Evolutionary conservation across 2,113 vertebrate genomes (phyloP), one percentile per base, ranked within the genome.

Genomic region (Clinocottus analis): DNA sequence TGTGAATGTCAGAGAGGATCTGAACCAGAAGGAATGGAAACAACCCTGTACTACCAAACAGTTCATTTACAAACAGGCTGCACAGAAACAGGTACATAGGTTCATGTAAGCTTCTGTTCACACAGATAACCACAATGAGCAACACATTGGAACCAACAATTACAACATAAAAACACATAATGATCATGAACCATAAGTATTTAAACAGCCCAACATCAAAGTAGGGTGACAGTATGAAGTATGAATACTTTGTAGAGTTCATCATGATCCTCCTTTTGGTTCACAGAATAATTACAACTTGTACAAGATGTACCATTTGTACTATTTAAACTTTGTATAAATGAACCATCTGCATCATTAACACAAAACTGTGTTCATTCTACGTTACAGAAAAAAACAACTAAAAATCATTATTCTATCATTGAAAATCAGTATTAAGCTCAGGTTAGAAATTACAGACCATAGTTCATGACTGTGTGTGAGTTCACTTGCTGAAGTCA

Each of bases 41-140:
- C 69, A 89, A 12, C 3, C n/a, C 75, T n/a, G 74, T 45, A 8
- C 81, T 82, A 2, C 84, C 87, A 23, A 43, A 73, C 56, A 89
- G 77, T 4, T 80, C 85, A 43, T 84, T 87, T 0, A 43, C 79
- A 89, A 0, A 86, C 37, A 86, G 75, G 77, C 79, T 90, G 77
- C 87, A 85, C 11, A 39, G 13, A 92, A 91, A 53, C 91, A 21
- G 51, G 51, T 55, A 55, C 51, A 55, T 75, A 17, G 72, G 72
- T 56, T 75, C 72, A 75, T 75, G 61, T 65, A 75, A 56, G 37
- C 72, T 75, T 12, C 72, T 75, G 72, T 75, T 56, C 49, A 31
- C 0, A 3, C 72, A 75, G 61, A 75, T 75, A 2, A 75, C 66
- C 47, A 53, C 66, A 5, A 53, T 37, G 39, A 55, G 51, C 43